Conservation (phyloP, 2,113 vertebrate species). For the Bubo bubo region DNA sequence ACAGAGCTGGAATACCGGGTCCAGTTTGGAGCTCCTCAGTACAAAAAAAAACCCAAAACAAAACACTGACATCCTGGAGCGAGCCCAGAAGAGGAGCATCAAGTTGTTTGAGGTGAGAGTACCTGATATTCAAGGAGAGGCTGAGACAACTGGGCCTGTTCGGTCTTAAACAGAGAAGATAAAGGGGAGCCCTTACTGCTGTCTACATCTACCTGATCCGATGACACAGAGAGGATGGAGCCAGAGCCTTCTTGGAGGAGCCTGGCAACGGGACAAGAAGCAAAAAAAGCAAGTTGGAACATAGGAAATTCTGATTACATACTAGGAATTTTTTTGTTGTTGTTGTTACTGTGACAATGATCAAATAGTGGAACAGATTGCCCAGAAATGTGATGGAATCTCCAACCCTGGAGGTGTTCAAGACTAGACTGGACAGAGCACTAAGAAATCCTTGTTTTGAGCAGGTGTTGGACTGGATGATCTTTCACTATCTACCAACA, state of each 20-base stretch:
- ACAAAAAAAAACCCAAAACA: not conserved
- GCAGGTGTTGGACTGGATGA: not conserved
- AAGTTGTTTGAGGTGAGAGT: not conserved
- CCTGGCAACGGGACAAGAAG: not conserved
- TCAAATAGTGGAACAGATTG: not conserved
- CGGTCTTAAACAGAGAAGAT: not conserved
- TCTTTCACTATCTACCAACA: not conserved
- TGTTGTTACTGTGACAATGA: not conserved
- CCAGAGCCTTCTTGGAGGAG: not conserved
- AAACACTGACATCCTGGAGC: not conserved
- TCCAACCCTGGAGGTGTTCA: not conserved
- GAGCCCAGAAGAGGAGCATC: not conserved
- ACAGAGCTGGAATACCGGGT: not conserved
- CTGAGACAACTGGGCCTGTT: not conserved
- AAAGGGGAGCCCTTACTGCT: not conserved
- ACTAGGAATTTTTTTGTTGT: not conserved
- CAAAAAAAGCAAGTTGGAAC: not conserved
- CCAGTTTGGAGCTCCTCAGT: not conserved
- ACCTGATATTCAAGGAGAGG: not conserved
- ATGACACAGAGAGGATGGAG: not conserved
- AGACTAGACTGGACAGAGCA: not conserved
- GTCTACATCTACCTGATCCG: not conserved
- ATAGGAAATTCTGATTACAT: not conserved
- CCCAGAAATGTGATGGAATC: not conserved
- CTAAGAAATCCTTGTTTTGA: not conserved